Conservation (phyloP, 2,113 vertebrate genomes). For the Clarias batrachus region DNA sequence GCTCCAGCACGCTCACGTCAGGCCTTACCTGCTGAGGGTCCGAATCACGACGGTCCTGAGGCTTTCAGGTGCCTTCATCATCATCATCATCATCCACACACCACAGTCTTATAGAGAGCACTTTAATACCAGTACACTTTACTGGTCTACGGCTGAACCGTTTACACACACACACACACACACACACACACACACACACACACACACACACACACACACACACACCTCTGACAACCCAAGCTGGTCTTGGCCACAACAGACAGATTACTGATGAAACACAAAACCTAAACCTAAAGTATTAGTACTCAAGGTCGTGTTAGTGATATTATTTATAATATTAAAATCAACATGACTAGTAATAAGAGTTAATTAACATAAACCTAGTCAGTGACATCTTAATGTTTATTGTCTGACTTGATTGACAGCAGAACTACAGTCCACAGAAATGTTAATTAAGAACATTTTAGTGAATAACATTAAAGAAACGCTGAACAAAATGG, state of each 20-base stretch:
- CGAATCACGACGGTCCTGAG: conserved; percentile 41
- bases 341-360: background rate
- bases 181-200: too few species aligned
- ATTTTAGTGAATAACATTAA: background rate
- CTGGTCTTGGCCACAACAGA: conserved; percentile 66
- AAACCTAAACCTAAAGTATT: background rate
- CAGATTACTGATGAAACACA: background rate
- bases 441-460: background rate
- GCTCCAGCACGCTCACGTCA: conserved; percentile 29
- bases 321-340: background rate
- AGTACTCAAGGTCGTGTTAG: background rate
- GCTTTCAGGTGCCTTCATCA: conserved; percentile 42
- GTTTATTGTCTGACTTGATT: background rate
- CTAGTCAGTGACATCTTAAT: background rate
- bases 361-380: background rate
- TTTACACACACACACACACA: conserved; percentile 14
- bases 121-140: conserved; percentile 55
- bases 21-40: conserved; percentile 60
- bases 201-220: conserved; percentile 8
- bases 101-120: conserved; percentile 72
- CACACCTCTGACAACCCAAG: conserved; percentile 44
- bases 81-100: conserved; percentile 38
- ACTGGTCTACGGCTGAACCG: background rate
- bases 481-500: conserved; percentile 17
- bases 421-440: background rate